Base-by-base conservation (phyloP, 2,113 vertebrate species). In the Dolichallabes microphthalmus region DNA sequence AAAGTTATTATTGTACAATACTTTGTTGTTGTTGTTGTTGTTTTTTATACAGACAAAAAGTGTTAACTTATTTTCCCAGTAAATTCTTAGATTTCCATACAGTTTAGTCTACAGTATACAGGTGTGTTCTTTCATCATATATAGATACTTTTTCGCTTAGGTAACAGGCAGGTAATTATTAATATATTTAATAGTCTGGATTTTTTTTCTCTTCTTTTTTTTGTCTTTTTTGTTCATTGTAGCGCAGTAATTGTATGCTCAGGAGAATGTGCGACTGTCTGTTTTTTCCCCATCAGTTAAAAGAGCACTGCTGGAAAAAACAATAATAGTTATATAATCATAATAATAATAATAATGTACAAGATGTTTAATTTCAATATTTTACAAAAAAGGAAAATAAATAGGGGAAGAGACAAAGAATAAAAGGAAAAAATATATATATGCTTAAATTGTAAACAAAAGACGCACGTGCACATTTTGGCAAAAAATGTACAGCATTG, bases 1-100 rank as follows among this genome's bases (percentile, higher is more conserved):
- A 94, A 95, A 95, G 94, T 94, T 95, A 94, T 95, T 94, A 95
- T 95, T 95, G 93, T 95, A 95, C 93, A 95, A 95, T 95, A 95
- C 93, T 94, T 94, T 93, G 93, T 93, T 94, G 92, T 73, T n/a
- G n/a, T n/a, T n/a, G n/a, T n/a, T n/a, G n/a, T 76, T 92, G 92
- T 93, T 94, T 93, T 91, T 94, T 95, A 94, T 95, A 95, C 94
- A 95, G 94, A 95, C 94, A 95, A 95, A 95, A 95, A 93, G 93
- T 95, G 94, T 95, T 94, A 93, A 95, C 91, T 95, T 94, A 93
- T 94, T 87, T 91, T 94, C 92, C 92, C 94, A 93, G 92, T 94
- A 94, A 94, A 93, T 94, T 95, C 91, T 93, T 94, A 94, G 93
- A 93, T 94, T 94, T 93, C 91, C 93, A 93, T 95, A 95, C 94